Percentiles rank a stretch among this genome's conserved stretches.
Evolutionary conservation across 2,888 invertebrate species (phyloP).

Genomic region (Oscheius sp.): DNA sequence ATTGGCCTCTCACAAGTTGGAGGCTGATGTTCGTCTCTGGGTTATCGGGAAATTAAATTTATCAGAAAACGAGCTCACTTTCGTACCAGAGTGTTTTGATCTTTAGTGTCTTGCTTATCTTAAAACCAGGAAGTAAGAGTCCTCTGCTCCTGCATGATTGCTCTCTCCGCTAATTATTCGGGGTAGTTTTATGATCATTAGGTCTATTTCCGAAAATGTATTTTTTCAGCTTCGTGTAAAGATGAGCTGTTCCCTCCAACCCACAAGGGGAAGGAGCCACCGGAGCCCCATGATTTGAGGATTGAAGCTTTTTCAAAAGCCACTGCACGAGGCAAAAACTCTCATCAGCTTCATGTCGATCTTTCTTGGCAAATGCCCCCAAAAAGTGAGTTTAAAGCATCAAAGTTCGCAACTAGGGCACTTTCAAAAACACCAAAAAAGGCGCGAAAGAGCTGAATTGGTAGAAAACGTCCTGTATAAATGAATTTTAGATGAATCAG

Average conservation of each 20-base stretch:
- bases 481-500: slow-evolving; percentile 53
- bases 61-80: too few species aligned
- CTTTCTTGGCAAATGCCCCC: slow-evolving; percentile 69
- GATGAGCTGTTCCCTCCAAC: slow-evolving; percentile 37
- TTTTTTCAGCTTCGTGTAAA: slow-evolving; percentile 60
- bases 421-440: not conserved
- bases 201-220: too few species aligned
- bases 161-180: too few species aligned
- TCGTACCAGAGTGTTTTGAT: too few species aligned
- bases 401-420: not conserved
- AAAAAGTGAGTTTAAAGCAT: slow-evolving; percentile 45
- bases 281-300: slow-evolving; percentile 65
- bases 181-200: not conserved
- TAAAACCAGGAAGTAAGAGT: too few species aligned
- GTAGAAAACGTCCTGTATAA: not conserved
- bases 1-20: too few species aligned
- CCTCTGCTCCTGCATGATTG: too few species aligned
- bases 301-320: slow-evolving; percentile 63
- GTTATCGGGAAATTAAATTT: too few species aligned
- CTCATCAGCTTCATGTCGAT: slow-evolving; percentile 64
- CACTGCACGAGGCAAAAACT: slow-evolving; percentile 29
- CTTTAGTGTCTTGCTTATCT: too few species aligned
- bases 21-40: too few species aligned
- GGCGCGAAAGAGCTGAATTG: not conserved
- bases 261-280: slow-evolving; percentile 42